Base-by-base conservation (phyloP, 2,888 invertebrate genomes). In the Caenorhabditis drosophilae region DNA sequence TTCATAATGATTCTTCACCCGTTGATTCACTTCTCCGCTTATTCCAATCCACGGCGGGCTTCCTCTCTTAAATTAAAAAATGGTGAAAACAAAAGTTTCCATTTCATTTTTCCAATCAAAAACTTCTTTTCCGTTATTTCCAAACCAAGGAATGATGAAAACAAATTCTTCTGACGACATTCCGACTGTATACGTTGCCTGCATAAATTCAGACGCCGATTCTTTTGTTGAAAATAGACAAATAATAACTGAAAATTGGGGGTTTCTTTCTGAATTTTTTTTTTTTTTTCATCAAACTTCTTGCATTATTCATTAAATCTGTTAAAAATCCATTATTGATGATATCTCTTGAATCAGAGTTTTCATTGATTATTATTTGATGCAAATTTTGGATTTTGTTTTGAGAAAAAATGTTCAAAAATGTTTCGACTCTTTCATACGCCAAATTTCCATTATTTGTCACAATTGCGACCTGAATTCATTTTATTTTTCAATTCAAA, bases 221-320 rank as follows among this genome's bases (percentile, higher is more conserved):
- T 82, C 81, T 36, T 79, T 75, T n/a, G 81, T 82, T 0, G 80
- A 80, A 52, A 81, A 81, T 26, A 81, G 54, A 52, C 79, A 81
- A 34, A 81, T 66, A 0, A 81, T 68, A 22, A 81, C 80, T 79
- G 50, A 59, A 78, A 59, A 47, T 12, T 20, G 7, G n/a, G 31
- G 12, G 6, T 31, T 31, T 31, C 18, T 1, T 26, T 26, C 16
- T 31, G 12, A 31, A 31, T 31, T 31, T 31, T 31, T 31, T 1
- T 12, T 18, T 9, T 20, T 20, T 20, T 12, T 22, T 20, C 4
- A 20, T 20, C 20, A 6, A 23, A 81, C 81, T 68, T 69, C 81
- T 70, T 4, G 81, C 81, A 38, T 61, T 73, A 42, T 60, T 74
- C 11, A 73, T 73, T 41, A 81, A 52, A 12, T 81, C 81, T 2